Evolutionary conservation across 2,113 vertebrate species (phyloP).

Genomic region (Nycticorax nycticorax): DNA sequence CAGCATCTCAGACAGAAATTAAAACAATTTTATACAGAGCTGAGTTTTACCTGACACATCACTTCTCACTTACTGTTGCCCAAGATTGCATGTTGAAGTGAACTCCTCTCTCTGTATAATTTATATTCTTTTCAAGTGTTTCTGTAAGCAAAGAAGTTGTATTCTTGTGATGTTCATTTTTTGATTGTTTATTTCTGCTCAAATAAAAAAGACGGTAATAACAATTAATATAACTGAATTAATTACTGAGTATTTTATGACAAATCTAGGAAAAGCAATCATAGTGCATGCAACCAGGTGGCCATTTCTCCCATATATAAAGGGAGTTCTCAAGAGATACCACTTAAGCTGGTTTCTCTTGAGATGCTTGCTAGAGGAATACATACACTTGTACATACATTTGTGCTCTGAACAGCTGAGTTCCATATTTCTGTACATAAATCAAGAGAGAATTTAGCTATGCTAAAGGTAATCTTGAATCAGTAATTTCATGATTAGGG

Average conservation of each 20-base stretch:
- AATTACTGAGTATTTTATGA: neutral
- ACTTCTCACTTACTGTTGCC: slow-evolving; percentile 67
- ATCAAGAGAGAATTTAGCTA: neutral
- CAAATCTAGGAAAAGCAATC: neutral
- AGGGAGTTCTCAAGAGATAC: neutral
- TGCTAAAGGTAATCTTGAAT: neutral
- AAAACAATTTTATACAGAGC: neutral
- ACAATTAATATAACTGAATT: neutral
- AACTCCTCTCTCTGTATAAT: slow-evolving; percentile 73
- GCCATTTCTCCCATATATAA: neutral
- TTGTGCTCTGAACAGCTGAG: neutral
- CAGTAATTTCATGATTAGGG: neutral
- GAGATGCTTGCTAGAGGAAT: neutral
- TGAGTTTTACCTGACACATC: neutral
- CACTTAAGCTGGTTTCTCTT: neutral
- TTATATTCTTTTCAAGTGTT: slow-evolving; percentile 45
- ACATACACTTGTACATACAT: neutral
- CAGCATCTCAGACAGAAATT: neutral
- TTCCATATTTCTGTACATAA: neutral
- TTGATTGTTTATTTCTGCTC: slow-evolving; percentile 36
- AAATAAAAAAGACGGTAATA: neutral
- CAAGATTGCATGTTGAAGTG: slow-evolving; percentile 67
- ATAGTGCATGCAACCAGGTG: neutral
- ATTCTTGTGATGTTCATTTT: slow-evolving; percentile 32
- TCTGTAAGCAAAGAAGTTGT: neutral